Percentiles rank a stretch among this genome's conserved stretches.
Conservation (phyloP, 2,113 vertebrate genomes). For the Pachyramphus minor region DNA sequence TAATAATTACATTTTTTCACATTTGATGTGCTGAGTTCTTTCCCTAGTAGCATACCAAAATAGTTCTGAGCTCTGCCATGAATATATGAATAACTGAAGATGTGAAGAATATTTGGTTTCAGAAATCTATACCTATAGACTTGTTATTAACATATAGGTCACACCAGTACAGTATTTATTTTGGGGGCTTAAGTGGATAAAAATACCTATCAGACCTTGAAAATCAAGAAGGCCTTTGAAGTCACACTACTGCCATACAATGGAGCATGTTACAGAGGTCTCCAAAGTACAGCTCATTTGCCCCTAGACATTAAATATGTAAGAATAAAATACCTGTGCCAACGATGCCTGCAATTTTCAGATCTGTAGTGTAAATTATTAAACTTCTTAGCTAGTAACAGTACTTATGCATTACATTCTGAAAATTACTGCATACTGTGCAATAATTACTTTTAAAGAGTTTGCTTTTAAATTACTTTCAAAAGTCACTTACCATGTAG, state of each 20-base stretch:
- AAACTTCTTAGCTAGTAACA: background rate
- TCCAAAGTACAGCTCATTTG: background rate
- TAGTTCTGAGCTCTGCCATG: constrained; percentile 53
- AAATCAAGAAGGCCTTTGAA: background rate
- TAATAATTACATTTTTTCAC: background rate
- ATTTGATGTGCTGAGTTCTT: constrained; percentile 21
- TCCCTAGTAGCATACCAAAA: constrained; percentile 45
- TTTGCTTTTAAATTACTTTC: background rate
- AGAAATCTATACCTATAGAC: background rate
- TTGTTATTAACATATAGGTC: background rate
- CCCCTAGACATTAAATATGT: background rate
- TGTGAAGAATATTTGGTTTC: constrained; percentile 9
- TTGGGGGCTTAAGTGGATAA: background rate
- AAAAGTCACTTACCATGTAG: background rate
- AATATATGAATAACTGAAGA: constrained; percentile 39
- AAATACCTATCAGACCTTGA: background rate
- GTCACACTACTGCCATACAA: background rate
- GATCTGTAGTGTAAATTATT: background rate
- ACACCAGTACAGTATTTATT: background rate
- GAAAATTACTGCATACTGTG: background rate
- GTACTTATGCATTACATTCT: background rate
- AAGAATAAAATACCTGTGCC: background rate
- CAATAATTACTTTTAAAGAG: background rate
- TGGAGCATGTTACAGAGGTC: background rate
- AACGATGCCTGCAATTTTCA: background rate